Conservation (phyloP, 2,113 vertebrate species). For the Grammomys dolichurus region DNA sequence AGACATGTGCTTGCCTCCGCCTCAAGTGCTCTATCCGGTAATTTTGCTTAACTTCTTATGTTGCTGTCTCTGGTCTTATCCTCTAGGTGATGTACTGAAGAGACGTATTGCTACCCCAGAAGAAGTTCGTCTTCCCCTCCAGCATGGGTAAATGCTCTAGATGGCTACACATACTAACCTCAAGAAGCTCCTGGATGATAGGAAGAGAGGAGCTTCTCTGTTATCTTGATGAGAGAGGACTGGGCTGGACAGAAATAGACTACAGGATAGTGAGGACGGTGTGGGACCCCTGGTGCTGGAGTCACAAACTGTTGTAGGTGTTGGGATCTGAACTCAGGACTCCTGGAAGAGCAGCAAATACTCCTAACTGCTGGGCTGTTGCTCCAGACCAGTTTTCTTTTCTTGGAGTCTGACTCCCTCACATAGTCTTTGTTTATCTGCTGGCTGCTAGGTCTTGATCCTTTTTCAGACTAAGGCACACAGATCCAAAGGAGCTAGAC, state of each 20-base stretch:
- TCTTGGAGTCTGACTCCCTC: background rate
- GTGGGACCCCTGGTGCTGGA: too few relatives aligned
- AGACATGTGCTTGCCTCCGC: background rate
- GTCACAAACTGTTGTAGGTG: background rate
- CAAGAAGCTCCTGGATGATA: conserved; percentile 23
- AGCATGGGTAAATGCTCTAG: conserved; percentile 91
- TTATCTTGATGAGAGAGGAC: background rate
- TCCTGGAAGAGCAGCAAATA: background rate
- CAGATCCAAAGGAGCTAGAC: background rate
- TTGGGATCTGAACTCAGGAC: background rate
- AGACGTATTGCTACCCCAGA: conserved; percentile 95
- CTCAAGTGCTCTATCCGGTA: background rate
- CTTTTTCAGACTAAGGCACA: conserved; percentile 6
- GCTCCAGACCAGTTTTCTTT: background rate
- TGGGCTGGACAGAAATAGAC: background rate
- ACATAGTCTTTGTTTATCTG: conserved; percentile 16
- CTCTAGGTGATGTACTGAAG: conserved; percentile 89
- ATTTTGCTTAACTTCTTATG: conserved; percentile 49
- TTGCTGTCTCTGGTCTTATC: conserved; percentile 39
- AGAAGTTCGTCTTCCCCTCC: conserved; percentile 94
- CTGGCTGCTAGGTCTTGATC: background rate
- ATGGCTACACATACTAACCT: conserved; percentile 55
- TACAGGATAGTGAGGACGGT: background rate
- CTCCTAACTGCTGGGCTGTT: background rate
- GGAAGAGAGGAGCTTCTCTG: background rate